Conservation (phyloP, 2,888 invertebrate species). For the Amphipyra tragopoginis region DNA sequence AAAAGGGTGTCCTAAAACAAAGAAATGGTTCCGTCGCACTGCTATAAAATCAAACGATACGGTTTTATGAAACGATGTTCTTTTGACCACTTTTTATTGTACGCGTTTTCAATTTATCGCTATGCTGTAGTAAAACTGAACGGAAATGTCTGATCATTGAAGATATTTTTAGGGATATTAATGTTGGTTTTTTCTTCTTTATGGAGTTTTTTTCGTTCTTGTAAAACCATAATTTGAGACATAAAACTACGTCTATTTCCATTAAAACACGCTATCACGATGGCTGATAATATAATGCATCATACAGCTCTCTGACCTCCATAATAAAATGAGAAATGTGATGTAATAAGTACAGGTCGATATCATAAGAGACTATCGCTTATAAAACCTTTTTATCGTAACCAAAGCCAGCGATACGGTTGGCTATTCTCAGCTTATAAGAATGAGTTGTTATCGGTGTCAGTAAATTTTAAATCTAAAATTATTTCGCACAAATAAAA, state of each 20-base stretch:
- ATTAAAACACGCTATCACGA: too few relatives aligned
- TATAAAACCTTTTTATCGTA: too few relatives aligned
- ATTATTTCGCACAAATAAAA: neutral
- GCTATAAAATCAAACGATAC: slow-evolving; percentile 48
- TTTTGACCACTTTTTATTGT: slow-evolving; percentile 44
- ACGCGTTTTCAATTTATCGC: slow-evolving; percentile 48
- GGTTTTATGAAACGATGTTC: slow-evolving; percentile 38
- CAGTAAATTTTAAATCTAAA: neutral
- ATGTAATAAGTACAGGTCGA: too few relatives aligned
- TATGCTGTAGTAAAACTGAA: slow-evolving; percentile 21
- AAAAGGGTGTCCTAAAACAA: slow-evolving; percentile 51
- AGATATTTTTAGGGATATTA: slow-evolving; percentile 6
- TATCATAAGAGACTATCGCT: too few relatives aligned
- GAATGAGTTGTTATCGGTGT: too few relatives aligned
- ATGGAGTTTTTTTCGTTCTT: neutral
- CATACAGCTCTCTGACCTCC: too few relatives aligned
- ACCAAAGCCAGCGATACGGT: too few relatives aligned
- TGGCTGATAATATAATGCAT: too few relatives aligned
- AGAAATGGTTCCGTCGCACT: slow-evolving; percentile 27
- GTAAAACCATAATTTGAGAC: too few relatives aligned
- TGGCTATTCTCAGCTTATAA: too few relatives aligned
- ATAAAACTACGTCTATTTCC: too few relatives aligned
- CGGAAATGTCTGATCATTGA: slow-evolving; percentile 1
- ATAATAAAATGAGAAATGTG: too few relatives aligned
- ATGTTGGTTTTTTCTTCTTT: neutral